These are phyloP conservation scores for Drosophila infuscata DNA, from an alignment of 2,888 invertebrate genomes.

Conservation along the genomic window DNA sequence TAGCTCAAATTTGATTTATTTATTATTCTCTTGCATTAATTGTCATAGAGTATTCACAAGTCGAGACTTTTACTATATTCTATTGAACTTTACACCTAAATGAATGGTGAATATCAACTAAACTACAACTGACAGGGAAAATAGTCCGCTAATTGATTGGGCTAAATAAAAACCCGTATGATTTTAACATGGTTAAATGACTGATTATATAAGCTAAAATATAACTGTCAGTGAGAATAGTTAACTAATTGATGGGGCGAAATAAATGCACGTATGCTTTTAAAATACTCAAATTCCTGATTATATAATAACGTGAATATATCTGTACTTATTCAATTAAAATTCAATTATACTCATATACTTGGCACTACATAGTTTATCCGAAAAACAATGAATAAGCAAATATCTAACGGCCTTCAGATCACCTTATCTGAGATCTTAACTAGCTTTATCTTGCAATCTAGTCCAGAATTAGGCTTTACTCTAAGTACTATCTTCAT, in stretches of 20 bases:
- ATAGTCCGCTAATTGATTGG: slow-evolving; percentile 29
- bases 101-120: background rate
- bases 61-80: background rate
- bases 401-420: background rate
- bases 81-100: background rate
- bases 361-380: background rate
- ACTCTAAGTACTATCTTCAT: background rate
- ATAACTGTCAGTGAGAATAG: background rate
- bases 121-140: slow-evolving; percentile 26
- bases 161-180: slow-evolving; percentile 2
- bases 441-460: background rate
- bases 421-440: background rate
- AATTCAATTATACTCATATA: background rate
- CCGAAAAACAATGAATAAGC: background rate
- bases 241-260: slow-evolving; percentile 13
- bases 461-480: background rate
- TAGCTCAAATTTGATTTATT: background rate
- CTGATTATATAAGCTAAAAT: slow-evolving; percentile 8
- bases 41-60: background rate
- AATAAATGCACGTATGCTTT: background rate
- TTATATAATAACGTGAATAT: slow-evolving; percentile 10
- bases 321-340: slow-evolving; percentile 3
- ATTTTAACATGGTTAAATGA: background rate
- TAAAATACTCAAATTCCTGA: background rate
- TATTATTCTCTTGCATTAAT: background rate